Base-by-base conservation (phyloP, 2,888 invertebrate species). In the Onthophagus sagittarius region DNA sequence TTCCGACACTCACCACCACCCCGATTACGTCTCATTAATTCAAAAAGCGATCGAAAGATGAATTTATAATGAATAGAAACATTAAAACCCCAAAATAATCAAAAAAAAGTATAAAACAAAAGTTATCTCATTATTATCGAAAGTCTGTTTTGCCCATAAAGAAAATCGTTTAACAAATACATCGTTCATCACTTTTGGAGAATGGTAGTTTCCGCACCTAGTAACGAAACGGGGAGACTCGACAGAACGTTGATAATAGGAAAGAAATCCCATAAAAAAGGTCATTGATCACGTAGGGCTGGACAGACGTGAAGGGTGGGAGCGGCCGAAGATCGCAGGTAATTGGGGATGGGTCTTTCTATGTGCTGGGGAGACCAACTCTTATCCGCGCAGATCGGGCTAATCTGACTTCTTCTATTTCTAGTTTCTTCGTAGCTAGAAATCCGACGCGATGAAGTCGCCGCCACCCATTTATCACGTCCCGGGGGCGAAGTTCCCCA, bases 401-500 rank as follows among this genome's bases (percentile, higher is more conserved):
- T 83, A 83, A 83, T 83, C 83, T 81, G 81, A 82, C 78, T 81
- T 82, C 80, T 80, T 82, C 82, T 81, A 82, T 83, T 82, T 82
- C 81, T 82, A 82, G 81, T 82, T 82, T 82, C 81, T 81, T 81
- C 80, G 79, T 78, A 79, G 78, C 79, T 79, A 78, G 79, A 79
- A 81, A 81, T 80, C 79, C 80, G 79, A 23, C 23, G 81, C 78
- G 82, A 82, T 82, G 81, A 81, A 81, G 81, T 81, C 81, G 80
- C 81, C 79, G 80, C 78, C 79, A 77, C 79, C 79, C 81, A 83
- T 83, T 82, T 83, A 83, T 83, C 83, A 82, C 82, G 79, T 75
- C 75, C 74, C 23, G 72, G 75, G 73, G 74, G 77, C 73, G 76
- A 81, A 80, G 81, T 80, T 81, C 69, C 53, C 53, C 13, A 32